Percentiles rank a stretch among this genome's conserved stretches.
phyloP scores from a whole-genome alignment of 2,113 vertebrate species.

The Pluvialis apricaria region DNA sequence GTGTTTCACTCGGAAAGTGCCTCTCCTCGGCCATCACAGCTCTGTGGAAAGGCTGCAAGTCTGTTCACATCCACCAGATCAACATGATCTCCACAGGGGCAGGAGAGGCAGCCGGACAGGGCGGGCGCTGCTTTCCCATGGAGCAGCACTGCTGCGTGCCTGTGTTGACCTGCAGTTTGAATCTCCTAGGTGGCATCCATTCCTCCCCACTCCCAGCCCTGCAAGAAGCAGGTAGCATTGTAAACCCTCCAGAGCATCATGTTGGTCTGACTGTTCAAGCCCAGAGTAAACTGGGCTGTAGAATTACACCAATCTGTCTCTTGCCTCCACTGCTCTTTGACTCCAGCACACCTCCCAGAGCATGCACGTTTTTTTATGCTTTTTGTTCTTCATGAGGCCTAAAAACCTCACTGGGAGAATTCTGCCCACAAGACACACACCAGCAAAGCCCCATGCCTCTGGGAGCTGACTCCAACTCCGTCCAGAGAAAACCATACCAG shows the following conservation, averaged over 20 bases:
- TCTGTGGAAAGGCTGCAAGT: neutral
- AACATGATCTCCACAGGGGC: fast-evolving
- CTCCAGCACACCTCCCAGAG: neutral
- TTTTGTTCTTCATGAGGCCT: neutral
- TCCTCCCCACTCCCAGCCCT: neutral
- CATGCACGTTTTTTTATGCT: neutral
- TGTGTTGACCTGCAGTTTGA: neutral
- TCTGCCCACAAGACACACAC: neutral
- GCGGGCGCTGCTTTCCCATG: fast-evolving
- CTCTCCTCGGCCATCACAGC: neutral
- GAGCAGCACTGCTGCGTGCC: neutral
- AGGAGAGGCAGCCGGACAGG: neutral
- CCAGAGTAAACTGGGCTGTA: neutral
- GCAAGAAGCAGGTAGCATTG: neutral
- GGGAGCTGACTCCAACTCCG: neutral
- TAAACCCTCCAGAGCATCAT: neutral
- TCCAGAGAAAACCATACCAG: neutral
- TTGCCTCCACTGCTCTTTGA: neutral
- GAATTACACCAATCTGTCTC: neutral
- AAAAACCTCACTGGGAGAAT: neutral
- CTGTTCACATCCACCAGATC: neutral
- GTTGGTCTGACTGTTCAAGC: neutral
- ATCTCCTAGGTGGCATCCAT: neutral
- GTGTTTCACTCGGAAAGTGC: neutral
- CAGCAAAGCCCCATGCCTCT: neutral